phyloP scores from a whole-genome alignment of 1,140 invertebrate species.

The Leptoteleia sp. region DNA sequence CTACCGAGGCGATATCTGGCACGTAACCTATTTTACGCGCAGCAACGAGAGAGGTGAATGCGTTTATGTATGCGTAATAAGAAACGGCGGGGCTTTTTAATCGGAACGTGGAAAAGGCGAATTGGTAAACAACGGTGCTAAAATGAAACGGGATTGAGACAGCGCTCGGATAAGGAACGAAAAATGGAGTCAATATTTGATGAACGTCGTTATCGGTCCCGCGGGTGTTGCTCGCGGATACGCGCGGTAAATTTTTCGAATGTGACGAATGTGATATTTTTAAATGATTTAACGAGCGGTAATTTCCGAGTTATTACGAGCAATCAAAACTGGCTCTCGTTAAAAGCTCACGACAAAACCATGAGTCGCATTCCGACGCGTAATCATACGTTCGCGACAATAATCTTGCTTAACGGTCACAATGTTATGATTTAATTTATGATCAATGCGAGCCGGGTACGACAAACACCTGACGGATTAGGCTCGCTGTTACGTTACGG shows the following conservation, averaged over 20 bases:
- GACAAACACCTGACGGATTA: constrained; percentile 58
- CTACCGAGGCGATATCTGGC: constrained; percentile 38
- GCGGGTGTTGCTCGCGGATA: constrained; percentile 15
- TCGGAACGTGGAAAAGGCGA: constrained; percentile 6
- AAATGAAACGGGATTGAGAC: constrained; percentile 24
- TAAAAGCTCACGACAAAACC: constrained; percentile 6
- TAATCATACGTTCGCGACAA: constrained; percentile 32
- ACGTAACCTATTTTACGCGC: constrained; percentile 40
- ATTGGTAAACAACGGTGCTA: constrained; percentile 40
- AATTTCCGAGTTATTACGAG: constrained; percentile 33
- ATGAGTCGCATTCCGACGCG: constrained; percentile 25
- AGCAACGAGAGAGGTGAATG: constrained; percentile 8
- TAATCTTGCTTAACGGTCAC: constrained; percentile 22
- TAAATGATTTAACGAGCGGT: constrained; percentile 32
- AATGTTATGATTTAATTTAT: constrained; percentile 51
- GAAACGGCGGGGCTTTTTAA: constrained; percentile 22
- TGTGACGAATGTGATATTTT: constrained; percentile 46
- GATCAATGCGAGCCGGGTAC: constrained; percentile 17
- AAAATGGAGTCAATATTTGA: constrained; percentile 30
- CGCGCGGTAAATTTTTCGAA: constrained; percentile 21
- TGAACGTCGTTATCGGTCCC: constrained; percentile 25
- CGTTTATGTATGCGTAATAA: constrained; percentile 54
- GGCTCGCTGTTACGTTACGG: constrained; percentile 12
- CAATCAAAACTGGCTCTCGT: constrained; percentile 23
- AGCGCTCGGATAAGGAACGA: constrained; percentile 6